These are phyloP conservation scores for Paedocypris micromegethes DNA, from an alignment of 2,797 vertebrate species.

Conservation along the genomic window DNA sequence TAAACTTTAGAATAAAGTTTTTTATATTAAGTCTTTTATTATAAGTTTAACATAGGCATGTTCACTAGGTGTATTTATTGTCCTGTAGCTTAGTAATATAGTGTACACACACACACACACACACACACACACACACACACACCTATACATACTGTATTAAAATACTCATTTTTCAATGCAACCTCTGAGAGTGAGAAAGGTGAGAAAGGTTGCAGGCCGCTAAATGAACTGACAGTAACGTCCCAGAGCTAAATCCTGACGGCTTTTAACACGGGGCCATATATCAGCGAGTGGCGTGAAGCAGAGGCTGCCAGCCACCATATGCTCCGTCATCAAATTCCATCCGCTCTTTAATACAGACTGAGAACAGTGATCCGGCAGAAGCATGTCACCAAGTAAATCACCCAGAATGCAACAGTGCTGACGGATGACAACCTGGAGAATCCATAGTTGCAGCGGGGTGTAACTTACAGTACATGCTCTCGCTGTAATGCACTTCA, in stretches of 20 bases:
- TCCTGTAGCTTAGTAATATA: too few species aligned
- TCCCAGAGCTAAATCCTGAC: slow-evolving; percentile 6
- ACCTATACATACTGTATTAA: too few species aligned
- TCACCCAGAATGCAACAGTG: slow-evolving; percentile 31
- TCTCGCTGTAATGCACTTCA: too few species aligned
- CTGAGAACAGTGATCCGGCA: slow-evolving; percentile 19
- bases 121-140: too few species aligned
- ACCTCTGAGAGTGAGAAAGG: neutral
- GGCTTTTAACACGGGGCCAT: slow-evolving; percentile 12
- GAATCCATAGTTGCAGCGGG: neutral
- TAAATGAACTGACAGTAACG: slow-evolving; percentile 7
- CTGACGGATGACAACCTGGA: slow-evolving; percentile 11
- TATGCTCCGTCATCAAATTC: slow-evolving; percentile 33
- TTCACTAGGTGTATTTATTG: too few species aligned
- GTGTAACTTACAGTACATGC: neutral
- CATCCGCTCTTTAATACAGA: slow-evolving; percentile 22
- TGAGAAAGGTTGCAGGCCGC: neutral
- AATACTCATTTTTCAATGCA: too few species aligned
- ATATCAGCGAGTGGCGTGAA: slow-evolving; percentile 13
- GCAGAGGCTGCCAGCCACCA: slow-evolving; percentile 20
- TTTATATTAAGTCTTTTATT: too few species aligned
- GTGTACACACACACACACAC: too few species aligned
- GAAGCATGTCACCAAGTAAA: slow-evolving; percentile 22
- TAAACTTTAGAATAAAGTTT: too few species aligned
- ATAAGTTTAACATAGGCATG: too few species aligned